Base-by-base conservation (phyloP, 1,140 invertebrate genomes). In the Panagrolaimus sp. region DNA sequence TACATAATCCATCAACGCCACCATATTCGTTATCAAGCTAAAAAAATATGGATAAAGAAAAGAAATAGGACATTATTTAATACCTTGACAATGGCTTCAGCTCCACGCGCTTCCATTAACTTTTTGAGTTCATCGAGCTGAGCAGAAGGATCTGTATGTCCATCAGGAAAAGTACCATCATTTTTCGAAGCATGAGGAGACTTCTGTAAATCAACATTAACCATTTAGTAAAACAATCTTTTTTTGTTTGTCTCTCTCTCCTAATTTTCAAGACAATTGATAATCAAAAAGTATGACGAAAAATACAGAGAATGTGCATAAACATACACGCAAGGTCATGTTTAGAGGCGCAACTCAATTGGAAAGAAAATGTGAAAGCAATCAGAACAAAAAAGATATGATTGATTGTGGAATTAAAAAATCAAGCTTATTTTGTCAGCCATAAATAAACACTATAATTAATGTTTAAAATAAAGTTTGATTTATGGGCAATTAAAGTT, bases 91-190 rank as follows among this genome's bases (percentile, higher is more conserved):
- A 76, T 72, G 7, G 91, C 93, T 86, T 98, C 95, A 69, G 88
- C 87, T 72, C 93, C 93, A 76, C 93, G 89, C 83, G 88, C 86
- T 87, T 97, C 93, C 93, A 97, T 98, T 81, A 98, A 89, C 86
- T 96, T 92, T 74, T 92, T 90, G 80, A 98, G 89, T 85, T 97
- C 91, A 85, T 91, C 91, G 78, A 96, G 88, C 79, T 89, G 88
- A 9, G 67, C 64, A 65, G 66, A 43, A 20, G 67, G 62, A 65
- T 67, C 23, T 14, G 70, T 44, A 23, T 38, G 20, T 20, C 9
- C 51, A 25, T 57, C 51, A 25, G 20, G 51, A 25, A 20, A 20
- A 27, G 51, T 23, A 27, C 20, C 20, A 57, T 27, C 51, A 57
- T 57, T 20, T 57, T 57, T 57, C 20, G 51, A 20, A 27, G 20